phyloP scores from a whole-genome alignment of 2,888 invertebrate species.

The Clepsis dumicolana region DNA sequence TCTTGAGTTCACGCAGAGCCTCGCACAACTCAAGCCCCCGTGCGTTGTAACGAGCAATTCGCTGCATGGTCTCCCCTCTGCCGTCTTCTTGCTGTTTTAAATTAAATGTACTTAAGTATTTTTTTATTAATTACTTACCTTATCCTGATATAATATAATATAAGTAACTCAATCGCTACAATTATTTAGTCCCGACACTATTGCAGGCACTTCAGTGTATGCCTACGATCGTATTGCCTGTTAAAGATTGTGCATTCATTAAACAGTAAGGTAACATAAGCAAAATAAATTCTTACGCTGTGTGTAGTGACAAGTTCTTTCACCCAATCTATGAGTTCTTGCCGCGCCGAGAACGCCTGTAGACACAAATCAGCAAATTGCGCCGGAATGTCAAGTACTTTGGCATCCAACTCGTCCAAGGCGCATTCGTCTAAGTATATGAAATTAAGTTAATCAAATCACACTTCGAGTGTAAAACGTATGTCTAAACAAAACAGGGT shows the following conservation, averaged over 20 bases:
- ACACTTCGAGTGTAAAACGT: too few species aligned
- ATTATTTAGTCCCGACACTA: background rate
- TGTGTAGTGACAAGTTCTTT: slow-evolving; percentile 67
- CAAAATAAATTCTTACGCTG: slow-evolving; percentile 14
- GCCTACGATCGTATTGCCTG: too few species aligned
- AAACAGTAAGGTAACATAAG: background rate
- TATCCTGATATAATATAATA: too few species aligned
- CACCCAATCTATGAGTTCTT: slow-evolving; percentile 79
- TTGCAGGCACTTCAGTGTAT: background rate
- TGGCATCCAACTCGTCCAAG: slow-evolving; percentile 65
- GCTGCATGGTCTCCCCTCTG: slow-evolving; percentile 61
- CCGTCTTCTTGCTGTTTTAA: slow-evolving; percentile 52
- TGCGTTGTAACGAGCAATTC: slow-evolving; percentile 68
- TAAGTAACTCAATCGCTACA: background rate
- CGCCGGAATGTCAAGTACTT: slow-evolving; percentile 66
- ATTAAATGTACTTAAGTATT: too few species aligned
- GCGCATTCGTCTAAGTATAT: slow-evolving; percentile 68
- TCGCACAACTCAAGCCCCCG: slow-evolving; percentile 74
- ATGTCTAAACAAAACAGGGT: too few species aligned
- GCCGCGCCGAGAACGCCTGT: slow-evolving; percentile 73
- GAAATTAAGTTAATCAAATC: background rate
- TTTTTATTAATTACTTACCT: too few species aligned
- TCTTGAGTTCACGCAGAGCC: slow-evolving; percentile 67
- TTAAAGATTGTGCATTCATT: background rate
- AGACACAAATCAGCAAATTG: slow-evolving; percentile 75